These are phyloP conservation scores for Labia minor DNA, from an alignment of 2,888 invertebrate species.

Conservation along the genomic window DNA sequence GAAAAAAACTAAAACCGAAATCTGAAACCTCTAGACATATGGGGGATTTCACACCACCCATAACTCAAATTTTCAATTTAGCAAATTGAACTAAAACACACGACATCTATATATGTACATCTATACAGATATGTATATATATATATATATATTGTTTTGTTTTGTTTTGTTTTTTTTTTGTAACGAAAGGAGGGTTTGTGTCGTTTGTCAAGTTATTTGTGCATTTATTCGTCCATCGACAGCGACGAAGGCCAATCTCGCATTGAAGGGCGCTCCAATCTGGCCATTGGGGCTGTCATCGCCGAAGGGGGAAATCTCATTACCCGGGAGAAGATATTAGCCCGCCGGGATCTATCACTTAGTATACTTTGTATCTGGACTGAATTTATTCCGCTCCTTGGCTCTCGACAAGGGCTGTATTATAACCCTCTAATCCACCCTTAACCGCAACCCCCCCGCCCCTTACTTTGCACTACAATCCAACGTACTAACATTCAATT, in stretches of 20 bases:
- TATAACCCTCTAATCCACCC: not conserved
- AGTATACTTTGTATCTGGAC: slow-evolving; percentile 13
- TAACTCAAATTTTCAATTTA: slow-evolving; percentile 13
- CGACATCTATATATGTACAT: not conserved
- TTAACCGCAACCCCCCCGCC: not conserved
- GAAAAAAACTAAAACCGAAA: slow-evolving; percentile 2
- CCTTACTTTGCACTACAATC: not conserved
- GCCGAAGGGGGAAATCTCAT: slow-evolving; percentile 8
- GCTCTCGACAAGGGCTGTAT: not conserved
- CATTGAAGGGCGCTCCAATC: not conserved
- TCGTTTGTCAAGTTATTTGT: slow-evolving; percentile 9
- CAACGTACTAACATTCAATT: not conserved
- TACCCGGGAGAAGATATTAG: not conserved
- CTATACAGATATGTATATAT: too few species aligned
- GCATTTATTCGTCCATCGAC: not conserved
- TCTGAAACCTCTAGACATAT: slow-evolving; percentile 13
- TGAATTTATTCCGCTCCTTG: slow-evolving; percentile 1
- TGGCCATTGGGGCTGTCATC: not conserved
- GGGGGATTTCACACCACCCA: slow-evolving; percentile 7
- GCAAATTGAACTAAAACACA: slow-evolving; percentile 3
- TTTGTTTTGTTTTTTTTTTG: not conserved
- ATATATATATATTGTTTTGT: too few species aligned
- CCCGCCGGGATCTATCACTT: slow-evolving; percentile 13
- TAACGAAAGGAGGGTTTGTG: not conserved
- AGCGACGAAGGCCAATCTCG: not conserved